Evolutionary conservation across 2,888 invertebrate species (phyloP).

Genomic region (Monochamus alternatus): DNA sequence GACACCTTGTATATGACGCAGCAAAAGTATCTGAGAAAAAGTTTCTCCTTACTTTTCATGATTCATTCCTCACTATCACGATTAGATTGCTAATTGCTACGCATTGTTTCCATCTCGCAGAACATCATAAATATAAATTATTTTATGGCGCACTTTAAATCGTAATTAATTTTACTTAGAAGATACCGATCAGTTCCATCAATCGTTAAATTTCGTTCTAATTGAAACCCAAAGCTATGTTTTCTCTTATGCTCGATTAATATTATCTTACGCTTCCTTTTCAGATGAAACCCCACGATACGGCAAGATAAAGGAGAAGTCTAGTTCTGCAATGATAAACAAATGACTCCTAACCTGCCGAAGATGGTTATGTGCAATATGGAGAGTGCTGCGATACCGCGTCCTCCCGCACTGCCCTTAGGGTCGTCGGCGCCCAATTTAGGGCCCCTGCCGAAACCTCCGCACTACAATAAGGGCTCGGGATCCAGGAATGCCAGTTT

Average conservation of each 20-base stretch:
- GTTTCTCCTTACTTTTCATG: background rate
- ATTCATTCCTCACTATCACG: background rate
- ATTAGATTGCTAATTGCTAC: background rate
- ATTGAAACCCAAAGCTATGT: too few species aligned
- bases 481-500: constrained; percentile 51
- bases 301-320: background rate
- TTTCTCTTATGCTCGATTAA: too few species aligned
- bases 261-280: background rate
- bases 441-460: constrained; percentile 45
- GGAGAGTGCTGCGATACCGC: constrained; percentile 64
- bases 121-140: background rate
- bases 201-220: too few species aligned
- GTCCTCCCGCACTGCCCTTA: constrained; percentile 65
- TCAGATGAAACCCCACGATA: constrained; percentile 1
- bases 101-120: background rate
- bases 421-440: constrained; percentile 50
- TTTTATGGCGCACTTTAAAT: background rate
- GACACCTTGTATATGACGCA: too few species aligned
- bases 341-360: constrained; percentile 51
- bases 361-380: constrained; percentile 63
- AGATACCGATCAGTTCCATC: too few species aligned
- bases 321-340: constrained; percentile 38
- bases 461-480: constrained; percentile 25
- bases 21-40: background rate
- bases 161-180: background rate